Conservation (phyloP, 2,113 vertebrate genomes). For the Actinemys pallida region DNA sequence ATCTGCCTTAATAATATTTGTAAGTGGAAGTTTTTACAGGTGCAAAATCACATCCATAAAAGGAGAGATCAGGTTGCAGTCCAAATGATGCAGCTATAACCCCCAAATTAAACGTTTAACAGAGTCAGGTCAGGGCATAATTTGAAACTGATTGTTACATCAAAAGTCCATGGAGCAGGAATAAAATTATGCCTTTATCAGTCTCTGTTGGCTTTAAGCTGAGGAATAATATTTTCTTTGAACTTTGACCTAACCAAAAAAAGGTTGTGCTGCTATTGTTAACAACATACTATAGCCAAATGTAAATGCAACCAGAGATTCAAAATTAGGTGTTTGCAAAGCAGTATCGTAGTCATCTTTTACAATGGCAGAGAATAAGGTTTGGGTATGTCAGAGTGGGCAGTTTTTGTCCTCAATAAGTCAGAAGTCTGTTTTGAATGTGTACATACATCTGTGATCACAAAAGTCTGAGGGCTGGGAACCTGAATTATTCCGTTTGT, state of each 20-base stretch:
- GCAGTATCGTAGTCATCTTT: background rate
- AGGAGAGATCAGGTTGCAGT: background rate
- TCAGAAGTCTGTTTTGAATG: slow-evolving; percentile 61
- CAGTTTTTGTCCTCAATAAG: slow-evolving; percentile 47
- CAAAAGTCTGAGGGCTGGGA: slow-evolving; percentile 66
- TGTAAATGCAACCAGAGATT: fast-evolving
- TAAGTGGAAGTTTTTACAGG: slow-evolving; percentile 1
- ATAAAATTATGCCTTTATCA: background rate
- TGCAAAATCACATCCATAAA: background rate
- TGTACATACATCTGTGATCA: slow-evolving; percentile 77
- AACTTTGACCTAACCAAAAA: slow-evolving; percentile 47
- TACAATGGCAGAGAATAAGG: background rate
- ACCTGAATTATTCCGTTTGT: slow-evolving; percentile 62
- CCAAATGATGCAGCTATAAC: slow-evolving; percentile 45
- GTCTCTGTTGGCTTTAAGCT: background rate
- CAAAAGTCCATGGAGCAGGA: background rate
- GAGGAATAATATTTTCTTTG: background rate
- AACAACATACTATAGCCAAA: background rate
- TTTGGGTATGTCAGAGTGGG: slow-evolving; percentile 54
- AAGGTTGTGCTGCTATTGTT: background rate
- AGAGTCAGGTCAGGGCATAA: slow-evolving; percentile 44
- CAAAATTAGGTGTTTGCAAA: slow-evolving; percentile 15
- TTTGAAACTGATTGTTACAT: slow-evolving; percentile 71
- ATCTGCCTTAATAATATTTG: background rate
- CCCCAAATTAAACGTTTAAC: slow-evolving; percentile 36